Evolutionary conservation across 2,113 vertebrate genomes (phyloP).

Genomic region (Centropus unirufus): DNA sequence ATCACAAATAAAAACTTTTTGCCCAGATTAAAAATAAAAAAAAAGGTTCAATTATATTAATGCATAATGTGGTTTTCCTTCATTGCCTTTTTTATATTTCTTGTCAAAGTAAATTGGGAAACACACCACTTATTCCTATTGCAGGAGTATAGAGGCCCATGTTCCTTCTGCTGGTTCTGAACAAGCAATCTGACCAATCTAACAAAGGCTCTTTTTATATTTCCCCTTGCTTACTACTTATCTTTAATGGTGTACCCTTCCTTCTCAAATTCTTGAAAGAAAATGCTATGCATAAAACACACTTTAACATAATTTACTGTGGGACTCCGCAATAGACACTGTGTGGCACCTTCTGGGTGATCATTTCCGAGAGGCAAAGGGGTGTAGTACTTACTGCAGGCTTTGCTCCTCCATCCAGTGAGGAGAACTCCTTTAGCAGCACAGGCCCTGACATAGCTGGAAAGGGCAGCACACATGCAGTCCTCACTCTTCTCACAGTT

Average conservation of each 20-base stretch:
- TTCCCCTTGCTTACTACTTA: not conserved
- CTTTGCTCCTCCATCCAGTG: slow-evolving; percentile 77
- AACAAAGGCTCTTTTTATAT: not conserved
- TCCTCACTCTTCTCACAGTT: slow-evolving; percentile 89
- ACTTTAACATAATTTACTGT: not conserved
- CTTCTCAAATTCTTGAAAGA: not conserved
- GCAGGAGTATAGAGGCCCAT: not conserved
- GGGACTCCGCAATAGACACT: not conserved
- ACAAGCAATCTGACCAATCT: not conserved
- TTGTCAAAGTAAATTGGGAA: not conserved
- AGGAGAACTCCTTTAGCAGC: slow-evolving; percentile 78
- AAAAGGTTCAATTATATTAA: not conserved
- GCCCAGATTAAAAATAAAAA: not conserved
- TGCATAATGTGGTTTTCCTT: not conserved
- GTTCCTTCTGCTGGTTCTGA: not conserved
- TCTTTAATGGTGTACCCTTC: not conserved
- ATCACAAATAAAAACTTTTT: not conserved
- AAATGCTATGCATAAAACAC: not conserved
- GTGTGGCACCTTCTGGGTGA: not conserved
- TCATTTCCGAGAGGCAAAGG: not conserved
- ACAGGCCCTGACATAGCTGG: slow-evolving; percentile 86
- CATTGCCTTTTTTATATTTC: not conserved
- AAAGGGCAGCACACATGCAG: slow-evolving; percentile 88
- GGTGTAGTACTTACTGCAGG: slow-evolving; percentile 75
- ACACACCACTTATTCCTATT: not conserved